phyloP scores from a whole-genome alignment of 2,113 vertebrate species.

The Cinclus mexicanus region DNA sequence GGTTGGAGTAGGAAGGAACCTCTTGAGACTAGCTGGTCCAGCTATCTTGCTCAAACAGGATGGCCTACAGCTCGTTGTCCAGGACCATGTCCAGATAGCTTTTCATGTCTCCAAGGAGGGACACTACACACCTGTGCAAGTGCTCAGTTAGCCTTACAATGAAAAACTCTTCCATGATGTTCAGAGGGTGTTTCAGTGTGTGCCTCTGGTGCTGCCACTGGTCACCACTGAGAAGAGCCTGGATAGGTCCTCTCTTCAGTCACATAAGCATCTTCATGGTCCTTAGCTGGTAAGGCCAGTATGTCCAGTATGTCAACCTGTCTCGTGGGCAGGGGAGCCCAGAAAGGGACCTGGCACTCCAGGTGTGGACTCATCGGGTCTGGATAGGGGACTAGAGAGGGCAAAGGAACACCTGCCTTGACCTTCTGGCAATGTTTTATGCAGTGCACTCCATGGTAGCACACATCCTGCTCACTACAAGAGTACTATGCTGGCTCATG shows the following conservation, averaged over 20 bases:
- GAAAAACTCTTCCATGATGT: neutral
- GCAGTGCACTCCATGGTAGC: neutral
- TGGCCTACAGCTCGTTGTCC: neutral
- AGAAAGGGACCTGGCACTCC: neutral
- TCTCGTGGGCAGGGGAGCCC: neutral
- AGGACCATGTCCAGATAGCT: neutral
- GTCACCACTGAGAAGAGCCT: neutral
- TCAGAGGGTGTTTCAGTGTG: neutral
- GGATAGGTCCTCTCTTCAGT: neutral
- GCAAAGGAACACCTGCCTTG: neutral
- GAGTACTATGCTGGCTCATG: neutral
- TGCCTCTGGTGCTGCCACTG: neutral
- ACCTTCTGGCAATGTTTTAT: neutral
- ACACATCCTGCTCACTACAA: neutral
- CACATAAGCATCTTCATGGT: neutral
- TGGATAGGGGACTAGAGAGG: neutral
- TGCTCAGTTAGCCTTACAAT: neutral
- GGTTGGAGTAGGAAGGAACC: neutral
- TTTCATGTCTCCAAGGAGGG: neutral
- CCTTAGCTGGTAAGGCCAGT: neutral
- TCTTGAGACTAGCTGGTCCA: neutral
- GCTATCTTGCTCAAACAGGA: neutral
- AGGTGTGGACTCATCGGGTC: neutral
- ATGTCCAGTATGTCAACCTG: neutral
- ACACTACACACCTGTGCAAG: neutral